A percentile compares a stretch with the other conserved stretches of the same genome.
phyloP scores from a whole-genome alignment of 1,140 invertebrate genomes.

The Eupristina koningsbergeri region DNA sequence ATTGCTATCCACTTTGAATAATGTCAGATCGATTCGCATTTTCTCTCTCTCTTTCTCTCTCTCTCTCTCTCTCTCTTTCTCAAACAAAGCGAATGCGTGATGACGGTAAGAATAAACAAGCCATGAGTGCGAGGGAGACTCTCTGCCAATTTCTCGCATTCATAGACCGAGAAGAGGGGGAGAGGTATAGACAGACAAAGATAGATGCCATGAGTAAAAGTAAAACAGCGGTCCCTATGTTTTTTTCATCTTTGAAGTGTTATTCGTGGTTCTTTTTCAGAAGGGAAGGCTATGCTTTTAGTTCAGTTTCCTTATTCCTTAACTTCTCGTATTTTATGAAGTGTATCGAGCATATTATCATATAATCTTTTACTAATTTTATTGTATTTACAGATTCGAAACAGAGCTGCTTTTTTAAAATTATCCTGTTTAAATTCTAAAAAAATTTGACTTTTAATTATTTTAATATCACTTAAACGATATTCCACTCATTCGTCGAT shows the following conservation, averaged over 20 bases:
- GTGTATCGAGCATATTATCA: background rate
- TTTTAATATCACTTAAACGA: too few species aligned
- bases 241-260: constrained; percentile 34
- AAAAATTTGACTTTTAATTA: too few species aligned
- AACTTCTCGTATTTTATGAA: background rate
- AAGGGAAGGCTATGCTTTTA: constrained; percentile 27
- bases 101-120: constrained; percentile 31
- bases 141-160: constrained; percentile 38
- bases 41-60: too few species aligned
- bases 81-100: constrained; percentile 6
- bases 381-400: background rate
- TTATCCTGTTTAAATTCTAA: too few species aligned
- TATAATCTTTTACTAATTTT: background rate
- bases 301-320: background rate
- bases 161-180: constrained; percentile 5
- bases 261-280: constrained; percentile 38
- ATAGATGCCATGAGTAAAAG: constrained; percentile 22
- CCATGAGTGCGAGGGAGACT: constrained; percentile 24
- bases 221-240: constrained; percentile 10
- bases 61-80: constrained; percentile 3
- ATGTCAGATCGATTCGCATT: constrained; percentile 26
- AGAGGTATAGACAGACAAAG: background rate
- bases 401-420: background rate
- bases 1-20: constrained; percentile 31
- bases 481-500: background rate